A percentile compares a stretch with the other conserved stretches of the same genome.
These are phyloP conservation scores for Lepidotrigona ventralis DNA, from an alignment of 1,140 invertebrate genomes.

Conservation along the genomic window DNA sequence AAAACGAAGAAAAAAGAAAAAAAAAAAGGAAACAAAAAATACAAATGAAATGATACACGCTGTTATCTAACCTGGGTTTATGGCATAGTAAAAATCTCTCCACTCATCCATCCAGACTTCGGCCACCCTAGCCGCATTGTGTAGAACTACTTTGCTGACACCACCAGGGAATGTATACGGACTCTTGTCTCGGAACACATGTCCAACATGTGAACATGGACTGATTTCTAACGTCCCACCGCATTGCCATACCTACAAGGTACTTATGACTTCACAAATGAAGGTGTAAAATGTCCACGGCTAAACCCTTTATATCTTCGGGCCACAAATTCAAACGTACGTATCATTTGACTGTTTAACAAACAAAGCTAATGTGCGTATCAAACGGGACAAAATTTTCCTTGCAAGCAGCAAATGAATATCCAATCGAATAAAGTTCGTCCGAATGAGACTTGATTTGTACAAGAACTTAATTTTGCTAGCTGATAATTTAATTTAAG, in stretches of 20 bases:
- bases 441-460: neutral
- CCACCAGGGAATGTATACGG: constrained; percentile 99
- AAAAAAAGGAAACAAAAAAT: constrained; percentile 27
- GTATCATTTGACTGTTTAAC: neutral
- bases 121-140: constrained; percentile 97
- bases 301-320: constrained; percentile 11
- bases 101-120: constrained; percentile 99
- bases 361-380: neutral
- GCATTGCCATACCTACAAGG: constrained; percentile 97
- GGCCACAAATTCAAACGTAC: neutral
- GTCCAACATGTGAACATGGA: constrained; percentile 97
- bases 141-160: constrained; percentile 97
- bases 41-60: constrained; percentile 54
- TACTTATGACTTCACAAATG: constrained; percentile 71
- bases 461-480: neutral
- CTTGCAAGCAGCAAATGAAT: neutral
- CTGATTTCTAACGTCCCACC: constrained; percentile 97
- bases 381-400: neutral
- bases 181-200: constrained; percentile 99
- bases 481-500: too few species aligned
- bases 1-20: constrained; percentile 17
- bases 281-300: constrained; percentile 22
- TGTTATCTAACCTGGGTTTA: constrained; percentile 94
- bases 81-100: constrained; percentile 99
- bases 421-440: neutral